phyloP scores from a whole-genome alignment of 2,888 invertebrate species.

The Campoplex nolae region DNA sequence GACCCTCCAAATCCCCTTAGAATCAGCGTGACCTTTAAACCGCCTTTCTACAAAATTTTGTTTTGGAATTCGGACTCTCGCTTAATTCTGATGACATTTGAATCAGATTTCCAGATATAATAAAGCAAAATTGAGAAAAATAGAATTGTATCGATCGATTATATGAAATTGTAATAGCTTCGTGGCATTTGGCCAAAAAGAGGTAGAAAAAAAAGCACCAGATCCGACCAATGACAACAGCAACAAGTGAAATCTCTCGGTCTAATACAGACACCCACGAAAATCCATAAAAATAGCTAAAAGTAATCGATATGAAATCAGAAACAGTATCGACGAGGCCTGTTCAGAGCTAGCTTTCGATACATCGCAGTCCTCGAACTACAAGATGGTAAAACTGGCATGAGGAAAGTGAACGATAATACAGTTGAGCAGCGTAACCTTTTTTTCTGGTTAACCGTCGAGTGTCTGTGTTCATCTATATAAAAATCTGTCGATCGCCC shows the following conservation, averaged over 20 bases:
- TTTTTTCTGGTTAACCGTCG: background rate
- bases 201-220: background rate
- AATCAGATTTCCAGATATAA: background rate
- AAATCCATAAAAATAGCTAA: background rate
- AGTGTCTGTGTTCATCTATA: background rate
- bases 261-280: background rate
- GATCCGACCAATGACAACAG: background rate
- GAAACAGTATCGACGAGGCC: background rate
- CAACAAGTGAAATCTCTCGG: background rate
- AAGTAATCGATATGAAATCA: background rate
- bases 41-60: background rate
- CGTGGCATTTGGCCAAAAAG: background rate
- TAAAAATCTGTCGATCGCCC: constrained; percentile 2
- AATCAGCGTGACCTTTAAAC: background rate
- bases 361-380: background rate
- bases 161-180: background rate
- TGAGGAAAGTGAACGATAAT: background rate
- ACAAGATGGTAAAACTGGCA: background rate
- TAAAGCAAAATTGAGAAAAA: background rate
- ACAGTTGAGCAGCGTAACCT: background rate
- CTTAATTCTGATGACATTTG: background rate
- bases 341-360: background rate
- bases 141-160: background rate
- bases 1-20: no score
- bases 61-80: no score